Evolutionary conservation across 2,888 invertebrate genomes (phyloP).

Genomic region (Clepsis dumicolana): DNA sequence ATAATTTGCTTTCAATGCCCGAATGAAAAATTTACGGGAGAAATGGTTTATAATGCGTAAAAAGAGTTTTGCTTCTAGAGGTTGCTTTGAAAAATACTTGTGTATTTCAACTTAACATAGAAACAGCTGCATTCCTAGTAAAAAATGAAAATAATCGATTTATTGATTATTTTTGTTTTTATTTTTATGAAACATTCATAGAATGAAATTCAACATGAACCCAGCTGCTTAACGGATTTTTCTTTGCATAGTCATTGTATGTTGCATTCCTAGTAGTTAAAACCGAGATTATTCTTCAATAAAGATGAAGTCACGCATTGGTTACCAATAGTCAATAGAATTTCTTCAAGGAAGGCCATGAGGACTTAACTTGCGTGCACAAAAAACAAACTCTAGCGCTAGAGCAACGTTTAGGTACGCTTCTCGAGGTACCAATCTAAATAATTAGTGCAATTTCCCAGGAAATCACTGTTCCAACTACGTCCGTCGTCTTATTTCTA

Average conservation of each 20-base stretch:
- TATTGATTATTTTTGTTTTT: too few species aligned
- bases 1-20: neutral
- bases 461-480: constrained; percentile 10
- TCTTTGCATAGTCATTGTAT: too few species aligned
- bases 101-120: too few species aligned
- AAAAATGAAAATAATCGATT: too few species aligned
- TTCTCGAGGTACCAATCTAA: neutral
- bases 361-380: neutral
- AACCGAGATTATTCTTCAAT: too few species aligned
- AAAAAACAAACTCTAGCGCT: neutral
- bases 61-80: neutral
- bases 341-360: neutral
- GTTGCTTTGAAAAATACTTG: too few species aligned
- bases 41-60: neutral
- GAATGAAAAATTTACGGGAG: neutral
- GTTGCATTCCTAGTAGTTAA: too few species aligned
- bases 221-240: too few species aligned
- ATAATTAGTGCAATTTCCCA: neutral
- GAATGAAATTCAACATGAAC: too few species aligned
- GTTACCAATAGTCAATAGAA: neutral
- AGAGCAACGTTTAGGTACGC: neutral
- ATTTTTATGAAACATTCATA: too few species aligned
- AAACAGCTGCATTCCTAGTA: too few species aligned
- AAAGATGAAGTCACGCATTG: too few species aligned
- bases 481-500: neutral